Percentiles rank a stretch among this genome's conserved stretches.
phyloP scores from a whole-genome alignment of 2,797 vertebrate species.

The Spizella passerina region DNA sequence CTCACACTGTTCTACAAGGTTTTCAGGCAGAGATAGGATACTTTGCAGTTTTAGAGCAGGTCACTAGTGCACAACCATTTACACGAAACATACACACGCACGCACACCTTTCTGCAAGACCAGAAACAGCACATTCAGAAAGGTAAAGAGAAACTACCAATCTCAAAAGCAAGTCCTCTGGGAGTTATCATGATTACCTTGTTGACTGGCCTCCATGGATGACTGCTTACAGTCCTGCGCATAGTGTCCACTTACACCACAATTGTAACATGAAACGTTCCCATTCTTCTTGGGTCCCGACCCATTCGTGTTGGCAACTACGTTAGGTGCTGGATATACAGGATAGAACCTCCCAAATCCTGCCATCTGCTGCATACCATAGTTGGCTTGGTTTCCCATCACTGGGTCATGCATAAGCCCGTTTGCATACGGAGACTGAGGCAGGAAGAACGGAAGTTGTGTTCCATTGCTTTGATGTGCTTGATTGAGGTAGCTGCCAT shows the following conservation, averaged over 20 bases:
- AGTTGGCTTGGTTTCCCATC: slow-evolving; percentile 87
- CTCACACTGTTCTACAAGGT: slow-evolving; percentile 28
- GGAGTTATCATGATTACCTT: slow-evolving; percentile 86
- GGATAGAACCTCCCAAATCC: slow-evolving; percentile 87
- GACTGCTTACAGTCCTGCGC: slow-evolving; percentile 95
- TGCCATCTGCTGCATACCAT: slow-evolving; percentile 89
- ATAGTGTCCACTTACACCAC: slow-evolving; percentile 90
- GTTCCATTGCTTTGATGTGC: slow-evolving; percentile 89
- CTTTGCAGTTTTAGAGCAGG: slow-evolving; percentile 40
- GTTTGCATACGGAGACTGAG: slow-evolving; percentile 82
- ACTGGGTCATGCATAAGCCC: slow-evolving; percentile 89
- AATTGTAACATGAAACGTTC: slow-evolving; percentile 92
- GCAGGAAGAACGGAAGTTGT: slow-evolving; percentile 86
- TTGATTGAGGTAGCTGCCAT: slow-evolving; percentile 89
- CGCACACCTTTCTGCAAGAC: slow-evolving; percentile 58
- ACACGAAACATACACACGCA: slow-evolving; percentile 65
- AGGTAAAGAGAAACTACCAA: slow-evolving; percentile 55
- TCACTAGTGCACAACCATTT: slow-evolving; percentile 63
- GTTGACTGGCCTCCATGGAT: slow-evolving; percentile 89
- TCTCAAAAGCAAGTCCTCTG: slow-evolving; percentile 82
- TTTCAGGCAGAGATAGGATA: slow-evolving; percentile 36
- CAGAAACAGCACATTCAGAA: slow-evolving; percentile 58
- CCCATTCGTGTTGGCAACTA: slow-evolving; percentile 82
- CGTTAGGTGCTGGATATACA: slow-evolving; percentile 81
- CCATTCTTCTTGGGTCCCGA: slow-evolving; percentile 90